phyloP scores from a whole-genome alignment of 2,888 invertebrate genomes.

The Eupithecia centaureata region DNA sequence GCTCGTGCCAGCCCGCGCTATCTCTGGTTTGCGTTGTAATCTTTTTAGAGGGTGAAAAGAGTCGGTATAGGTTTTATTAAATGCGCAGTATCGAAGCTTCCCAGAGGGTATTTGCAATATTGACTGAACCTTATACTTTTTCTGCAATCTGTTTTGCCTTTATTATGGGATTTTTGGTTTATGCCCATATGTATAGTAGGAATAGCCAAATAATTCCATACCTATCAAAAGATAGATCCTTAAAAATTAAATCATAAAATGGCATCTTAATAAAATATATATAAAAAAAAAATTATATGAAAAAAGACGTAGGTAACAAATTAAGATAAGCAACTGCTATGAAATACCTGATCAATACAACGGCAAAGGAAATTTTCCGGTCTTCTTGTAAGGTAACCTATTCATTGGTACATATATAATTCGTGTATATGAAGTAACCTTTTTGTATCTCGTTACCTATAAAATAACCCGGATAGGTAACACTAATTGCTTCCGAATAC shows the following conservation, averaged over 20 bases:
- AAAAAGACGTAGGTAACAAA: background rate
- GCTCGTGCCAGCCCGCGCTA: slow-evolving; percentile 77
- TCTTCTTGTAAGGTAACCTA: slow-evolving; percentile 27
- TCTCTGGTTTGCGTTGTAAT: slow-evolving; percentile 64
- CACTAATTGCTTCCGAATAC: slow-evolving; percentile 58
- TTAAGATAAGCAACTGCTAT: background rate
- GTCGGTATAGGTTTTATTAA: slow-evolving; percentile 37
- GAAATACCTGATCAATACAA: slow-evolving; percentile 11
- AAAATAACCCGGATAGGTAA: slow-evolving; percentile 34
- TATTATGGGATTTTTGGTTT: too few species aligned
- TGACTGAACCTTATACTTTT: background rate
- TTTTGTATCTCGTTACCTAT: background rate
- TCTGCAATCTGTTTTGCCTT: too few species aligned
- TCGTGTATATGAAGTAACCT: slow-evolving; percentile 15
- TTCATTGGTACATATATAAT: too few species aligned
- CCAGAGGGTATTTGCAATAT: slow-evolving; percentile 18
- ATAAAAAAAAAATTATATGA: background rate
- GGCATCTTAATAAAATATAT: too few species aligned
- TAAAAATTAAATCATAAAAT: too few species aligned
- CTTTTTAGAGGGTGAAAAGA: slow-evolving; percentile 58
- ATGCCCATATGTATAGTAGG: background rate
- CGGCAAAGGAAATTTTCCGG: slow-evolving; percentile 28
- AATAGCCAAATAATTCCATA: too few species aligned
- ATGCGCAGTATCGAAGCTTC: slow-evolving; percentile 29
- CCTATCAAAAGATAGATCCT: too few species aligned